Conservation (phyloP, 2,113 vertebrate species). For the Clarias macrocephalus region DNA sequence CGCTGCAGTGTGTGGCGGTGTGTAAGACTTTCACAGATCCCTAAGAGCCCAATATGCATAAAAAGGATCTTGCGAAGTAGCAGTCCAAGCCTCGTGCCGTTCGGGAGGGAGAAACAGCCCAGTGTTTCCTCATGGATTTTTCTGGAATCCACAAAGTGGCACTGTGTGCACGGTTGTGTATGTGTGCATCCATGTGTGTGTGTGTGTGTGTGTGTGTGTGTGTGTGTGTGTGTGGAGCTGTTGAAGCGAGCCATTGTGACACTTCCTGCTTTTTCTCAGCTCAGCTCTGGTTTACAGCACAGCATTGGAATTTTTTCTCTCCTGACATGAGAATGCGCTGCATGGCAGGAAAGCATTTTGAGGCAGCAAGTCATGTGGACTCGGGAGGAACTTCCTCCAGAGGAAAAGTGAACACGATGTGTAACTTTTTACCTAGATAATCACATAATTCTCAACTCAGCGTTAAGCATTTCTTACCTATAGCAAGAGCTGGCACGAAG, state of each 20-base stretch:
- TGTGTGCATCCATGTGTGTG: neutral
- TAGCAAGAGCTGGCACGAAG: neutral
- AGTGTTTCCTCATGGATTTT: constrained; percentile 16
- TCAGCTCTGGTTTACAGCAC: constrained; percentile 10
- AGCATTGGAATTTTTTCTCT: constrained; percentile 12
- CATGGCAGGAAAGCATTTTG: constrained; percentile 37
- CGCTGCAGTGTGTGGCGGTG: neutral
- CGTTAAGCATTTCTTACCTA: neutral
- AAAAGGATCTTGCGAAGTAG: neutral
- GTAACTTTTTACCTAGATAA: neutral
- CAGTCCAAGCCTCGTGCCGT: neutral
- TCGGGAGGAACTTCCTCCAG: constrained; percentile 31
- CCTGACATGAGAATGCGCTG: constrained; percentile 33
- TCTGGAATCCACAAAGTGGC: constrained; percentile 23
- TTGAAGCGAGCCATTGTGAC: constrained; percentile 46
- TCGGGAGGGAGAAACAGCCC: neutral
- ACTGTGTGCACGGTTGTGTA: neutral
- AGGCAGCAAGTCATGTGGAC: constrained; percentile 23
- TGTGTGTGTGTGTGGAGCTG: constrained; percentile 5
- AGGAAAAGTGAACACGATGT: neutral
- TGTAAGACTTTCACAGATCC: neutral
- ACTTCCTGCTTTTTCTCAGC: constrained; percentile 49
- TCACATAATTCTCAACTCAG: neutral
- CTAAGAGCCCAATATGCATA: neutral
- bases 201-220: neutral